Evolutionary conservation across 2,113 vertebrate genomes (phyloP).

Genomic region (Ardeotis arabs): DNA sequence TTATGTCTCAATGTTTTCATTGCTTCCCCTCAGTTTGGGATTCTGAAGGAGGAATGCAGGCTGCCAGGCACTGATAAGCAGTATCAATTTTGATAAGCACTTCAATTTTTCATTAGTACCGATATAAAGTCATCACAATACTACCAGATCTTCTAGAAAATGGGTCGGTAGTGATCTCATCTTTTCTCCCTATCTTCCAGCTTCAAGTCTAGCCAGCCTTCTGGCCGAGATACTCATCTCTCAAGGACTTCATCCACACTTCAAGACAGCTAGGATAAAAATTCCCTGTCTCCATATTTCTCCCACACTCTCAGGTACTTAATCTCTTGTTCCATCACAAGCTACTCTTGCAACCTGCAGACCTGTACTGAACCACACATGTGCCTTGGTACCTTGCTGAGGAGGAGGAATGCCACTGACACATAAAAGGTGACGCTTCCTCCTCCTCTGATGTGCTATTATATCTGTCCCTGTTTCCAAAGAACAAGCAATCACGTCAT

Average conservation of each 20-base stretch:
- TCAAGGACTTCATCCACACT: neutral
- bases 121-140: neutral
- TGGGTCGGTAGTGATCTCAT: neutral
- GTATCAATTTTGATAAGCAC: neutral
- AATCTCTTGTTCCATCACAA: neutral
- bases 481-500: neutral
- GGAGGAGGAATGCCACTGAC: neutral
- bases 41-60: neutral
- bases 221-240: neutral
- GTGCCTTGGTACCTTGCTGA: neutral
- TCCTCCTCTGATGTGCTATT: neutral
- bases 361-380: neutral
- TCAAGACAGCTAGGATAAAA: neutral
- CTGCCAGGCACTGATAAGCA: neutral
- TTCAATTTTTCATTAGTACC: neutral
- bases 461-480: neutral
- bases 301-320: neutral
- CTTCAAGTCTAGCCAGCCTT: neutral
- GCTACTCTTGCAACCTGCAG: neutral
- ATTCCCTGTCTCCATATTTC: neutral
- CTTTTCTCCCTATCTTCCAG: neutral
- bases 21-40: neutral
- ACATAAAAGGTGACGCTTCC: neutral
- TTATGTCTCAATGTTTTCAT: neutral
- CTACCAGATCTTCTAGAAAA: neutral